Base-by-base conservation (phyloP, 92 coral and sea anemone species). In the Siderastrea radians region DNA sequence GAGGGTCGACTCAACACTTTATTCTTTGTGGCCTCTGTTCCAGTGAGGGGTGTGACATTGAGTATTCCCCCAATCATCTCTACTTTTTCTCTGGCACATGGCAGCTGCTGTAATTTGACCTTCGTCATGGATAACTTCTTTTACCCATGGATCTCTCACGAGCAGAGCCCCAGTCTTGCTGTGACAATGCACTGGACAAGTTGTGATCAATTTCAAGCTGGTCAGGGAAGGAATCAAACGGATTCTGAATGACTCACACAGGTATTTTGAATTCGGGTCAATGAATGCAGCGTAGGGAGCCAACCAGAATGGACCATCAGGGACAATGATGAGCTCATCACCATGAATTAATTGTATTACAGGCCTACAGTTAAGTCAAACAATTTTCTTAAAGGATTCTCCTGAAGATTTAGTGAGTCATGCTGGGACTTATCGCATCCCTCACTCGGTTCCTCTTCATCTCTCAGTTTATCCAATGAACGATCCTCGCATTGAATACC, bases 111-210 rank as follows among this genome's bases (percentile, higher is more conserved):
- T 5, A 86, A 77, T 19, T 66, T 61, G 38, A 0, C 54, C 68
- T 7, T 3, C 2, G 7, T 5, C 45, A 44, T 45, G 26, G 5
- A 46, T 17, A 71, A 50, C 44, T 51, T 84, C 88, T 63, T 78
- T 60, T 10, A 78, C 82, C 82, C 82, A 78, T 0, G 88, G 88
- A 68, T 84, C 88, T 75, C 88, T 82, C 53, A 84, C 73, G 12
- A 84, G 38, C 75, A 84, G 61, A 8, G 82, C 81, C 3, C 75
- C 63, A 63, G 63, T 48, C 63, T 50, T 60, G 8, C 65, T 1
- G 9, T 75, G 73, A n/a, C 52, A 77, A 54, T 63, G 52, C 12
- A 3, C 48, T 52, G 88, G 76, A 58, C 73, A 64, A 43, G 75
- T 64, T 15, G 14, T 11, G 11, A 84, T 26, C 88, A 75, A 16